Evolutionary conservation across 2,888 invertebrate genomes (phyloP).

Genomic region (Elegia similella): DNA sequence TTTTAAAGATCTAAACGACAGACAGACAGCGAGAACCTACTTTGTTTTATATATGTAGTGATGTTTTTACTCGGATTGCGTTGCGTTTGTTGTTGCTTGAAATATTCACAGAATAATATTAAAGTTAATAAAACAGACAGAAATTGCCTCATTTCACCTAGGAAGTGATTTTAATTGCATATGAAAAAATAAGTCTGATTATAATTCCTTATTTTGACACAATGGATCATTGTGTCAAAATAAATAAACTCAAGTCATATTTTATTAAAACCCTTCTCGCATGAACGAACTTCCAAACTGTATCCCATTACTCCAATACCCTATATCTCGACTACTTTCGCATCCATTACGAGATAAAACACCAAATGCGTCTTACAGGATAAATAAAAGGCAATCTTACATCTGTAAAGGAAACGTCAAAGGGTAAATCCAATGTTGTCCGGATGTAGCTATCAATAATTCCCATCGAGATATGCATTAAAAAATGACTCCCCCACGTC

Average conservation of each 20-base stretch:
- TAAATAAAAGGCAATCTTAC: conserved; percentile 29
- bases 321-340: not conserved
- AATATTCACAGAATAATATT: too few species aligned
- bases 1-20: too few species aligned
- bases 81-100: too few species aligned
- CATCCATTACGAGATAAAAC: conserved; percentile 18
- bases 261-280: not conserved
- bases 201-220: too few species aligned
- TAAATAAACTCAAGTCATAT: not conserved
- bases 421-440: conserved; percentile 50
- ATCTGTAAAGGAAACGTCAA: conserved; percentile 43
- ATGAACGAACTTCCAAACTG: not conserved
- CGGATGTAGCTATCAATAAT: conserved; percentile 68
- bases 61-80: too few species aligned
- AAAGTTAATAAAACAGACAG: too few species aligned
- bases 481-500: conserved; percentile 66
- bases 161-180: too few species aligned
- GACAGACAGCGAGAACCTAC: too few species aligned
- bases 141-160: too few species aligned
- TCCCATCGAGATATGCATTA: conserved; percentile 75
- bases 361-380: conserved; percentile 16
- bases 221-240: not conserved
- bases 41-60: too few species aligned
- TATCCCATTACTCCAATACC: not conserved
- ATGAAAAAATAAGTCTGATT: too few species aligned